Evolutionary conservation across 2,888 invertebrate species (phyloP).

Genomic region (Agrotis puta): DNA sequence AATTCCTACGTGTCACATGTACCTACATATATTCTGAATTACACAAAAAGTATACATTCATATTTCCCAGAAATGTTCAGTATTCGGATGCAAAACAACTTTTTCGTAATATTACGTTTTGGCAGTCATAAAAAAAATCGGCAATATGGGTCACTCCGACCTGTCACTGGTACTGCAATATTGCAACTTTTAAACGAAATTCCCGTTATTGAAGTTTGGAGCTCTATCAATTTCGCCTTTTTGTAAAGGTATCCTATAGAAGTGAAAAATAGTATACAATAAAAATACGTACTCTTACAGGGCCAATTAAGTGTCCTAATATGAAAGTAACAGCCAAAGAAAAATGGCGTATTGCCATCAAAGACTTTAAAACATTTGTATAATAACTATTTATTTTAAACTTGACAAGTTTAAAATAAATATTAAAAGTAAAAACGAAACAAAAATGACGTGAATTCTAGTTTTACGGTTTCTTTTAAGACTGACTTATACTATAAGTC

Average conservation of each 20-base stretch:
- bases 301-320: neutral
- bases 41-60: neutral
- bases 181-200: constrained; percentile 25
- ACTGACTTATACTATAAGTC: neutral
- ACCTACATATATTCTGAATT: too few relatives aligned
- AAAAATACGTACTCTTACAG: neutral
- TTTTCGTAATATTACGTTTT: neutral
- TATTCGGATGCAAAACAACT: neutral
- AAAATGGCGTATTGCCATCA: neutral
- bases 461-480: too few relatives aligned
- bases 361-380: neutral
- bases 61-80: neutral
- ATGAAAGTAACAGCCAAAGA: neutral
- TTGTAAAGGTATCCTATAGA: neutral
- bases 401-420: too few relatives aligned
- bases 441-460: too few relatives aligned
- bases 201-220: constrained; percentile 6
- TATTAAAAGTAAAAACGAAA: too few relatives aligned
- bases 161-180: constrained; percentile 24
- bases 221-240: constrained; percentile 6
- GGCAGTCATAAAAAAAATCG: neutral
- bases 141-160: constrained; percentile 11
- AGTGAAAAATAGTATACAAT: neutral
- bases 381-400: neutral
- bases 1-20: too few relatives aligned